phyloP scores from a whole-genome alignment of 2,888 invertebrate species.

The Ypsolopha sequella region DNA sequence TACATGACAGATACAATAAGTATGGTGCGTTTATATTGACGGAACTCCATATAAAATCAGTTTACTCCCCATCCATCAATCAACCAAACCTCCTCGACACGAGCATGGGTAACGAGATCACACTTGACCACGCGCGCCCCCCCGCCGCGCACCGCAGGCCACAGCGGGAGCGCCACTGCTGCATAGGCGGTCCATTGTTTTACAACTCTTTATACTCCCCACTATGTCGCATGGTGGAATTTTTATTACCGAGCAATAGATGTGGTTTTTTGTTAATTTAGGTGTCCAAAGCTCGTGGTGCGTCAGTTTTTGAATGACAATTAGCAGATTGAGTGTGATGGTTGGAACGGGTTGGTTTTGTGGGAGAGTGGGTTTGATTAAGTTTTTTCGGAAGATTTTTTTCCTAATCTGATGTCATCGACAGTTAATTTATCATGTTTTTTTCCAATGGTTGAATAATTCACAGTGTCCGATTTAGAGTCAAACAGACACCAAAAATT shows the following conservation, averaged over 20 bases:
- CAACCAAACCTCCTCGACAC: not conserved
- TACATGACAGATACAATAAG: too few species aligned
- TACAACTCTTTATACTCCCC: not conserved
- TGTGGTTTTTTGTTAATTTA: not conserved
- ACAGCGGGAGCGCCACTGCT: not conserved
- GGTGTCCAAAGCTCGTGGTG: not conserved
- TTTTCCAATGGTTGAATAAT: too few species aligned
- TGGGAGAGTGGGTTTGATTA: too few species aligned
- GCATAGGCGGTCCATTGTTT: not conserved
- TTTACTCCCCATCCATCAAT: not conserved
- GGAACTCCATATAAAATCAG: constrained; percentile 12
- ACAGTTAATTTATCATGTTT: too few species aligned
- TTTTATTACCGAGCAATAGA: not conserved
- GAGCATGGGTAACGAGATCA: not conserved
- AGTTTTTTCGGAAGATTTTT: too few species aligned
- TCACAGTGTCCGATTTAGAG: too few species aligned
- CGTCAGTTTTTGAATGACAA: not conserved
- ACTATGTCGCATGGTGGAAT: not conserved
- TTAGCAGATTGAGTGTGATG: not conserved
- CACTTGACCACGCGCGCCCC: not conserved
- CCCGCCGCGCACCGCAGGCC: not conserved
- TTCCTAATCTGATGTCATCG: too few species aligned
- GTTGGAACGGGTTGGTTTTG: constrained; percentile 3
- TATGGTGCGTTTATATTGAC: too few species aligned
- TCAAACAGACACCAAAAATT: too few species aligned